Base-by-base conservation (phyloP, 92 coral and sea anemone genomes). In the Zoanthus gigantus region DNA sequence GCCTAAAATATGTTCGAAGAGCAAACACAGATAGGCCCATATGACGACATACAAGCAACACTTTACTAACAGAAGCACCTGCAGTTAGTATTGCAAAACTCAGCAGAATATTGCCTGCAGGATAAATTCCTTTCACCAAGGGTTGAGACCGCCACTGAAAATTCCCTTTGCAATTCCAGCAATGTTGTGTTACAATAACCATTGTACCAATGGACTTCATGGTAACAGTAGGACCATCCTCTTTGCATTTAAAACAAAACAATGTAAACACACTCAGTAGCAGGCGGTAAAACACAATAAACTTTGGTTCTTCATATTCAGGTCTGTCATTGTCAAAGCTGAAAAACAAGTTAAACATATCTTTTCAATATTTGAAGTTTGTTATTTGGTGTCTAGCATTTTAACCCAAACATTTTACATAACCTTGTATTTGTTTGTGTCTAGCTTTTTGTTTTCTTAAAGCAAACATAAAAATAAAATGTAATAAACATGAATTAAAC, bases 221-320 rank as follows among this genome's bases (percentile, higher is more conserved):
- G 57, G 77, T n/a, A 14, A 73, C 91, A 30, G 47, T 18, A 6
- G 88, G 91, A n/a, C 34, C 56, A 31, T n/a, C 57, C 67, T 11
- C 74, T 60, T 88, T 88, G 80, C 91, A 88, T 15, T 88, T 45
- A 47, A 88, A 82, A 66, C 91, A 88, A 44, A 88, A 82, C 71
- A 82, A 9, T 0, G 88, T 45, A 78, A 88, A 88, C 9, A 88
- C 18, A 65, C 28, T 53, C 58, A 88, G 13, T 2, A 88, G 87
- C 82, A 67, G 82, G 12, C 53, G 28, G 56, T 88, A 88, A 29
- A 88, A 88, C 15, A 82, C 81, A 23, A 88, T 71, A 61, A 88
- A 88, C 87, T 88, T 88, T 56, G 88, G 88, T 72, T 84, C 63
- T 4, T 48, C 28, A 47, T 84, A 37, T 10, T 18, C 78, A 2